Conservation (phyloP, 2,888 invertebrate genomes). For the Alitta virens region DNA sequence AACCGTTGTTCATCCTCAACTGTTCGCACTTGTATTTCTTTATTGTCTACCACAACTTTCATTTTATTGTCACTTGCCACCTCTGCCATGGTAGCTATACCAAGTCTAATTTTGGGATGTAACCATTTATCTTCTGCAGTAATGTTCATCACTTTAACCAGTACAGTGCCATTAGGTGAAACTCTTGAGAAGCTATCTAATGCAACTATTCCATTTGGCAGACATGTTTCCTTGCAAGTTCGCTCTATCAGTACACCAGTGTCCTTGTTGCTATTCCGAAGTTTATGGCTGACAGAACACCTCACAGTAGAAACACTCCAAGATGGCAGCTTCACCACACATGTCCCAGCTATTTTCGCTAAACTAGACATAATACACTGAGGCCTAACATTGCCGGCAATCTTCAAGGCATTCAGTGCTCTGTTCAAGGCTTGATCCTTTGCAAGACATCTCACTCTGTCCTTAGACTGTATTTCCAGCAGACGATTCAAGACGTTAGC, state of each 20-base stretch:
- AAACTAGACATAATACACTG: not conserved
- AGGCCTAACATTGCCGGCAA: not conserved
- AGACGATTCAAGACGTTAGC: not conserved
- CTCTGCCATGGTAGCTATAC: not conserved
- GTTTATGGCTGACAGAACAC: not conserved
- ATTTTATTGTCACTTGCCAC: no score
- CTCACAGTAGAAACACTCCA: not conserved
- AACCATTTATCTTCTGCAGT: not conserved
- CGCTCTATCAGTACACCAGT: no score
- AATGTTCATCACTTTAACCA: not conserved
- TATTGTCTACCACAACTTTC: no score
- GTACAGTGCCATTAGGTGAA: not conserved
- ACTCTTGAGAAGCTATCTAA: not conserved
- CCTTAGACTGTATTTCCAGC: no score
- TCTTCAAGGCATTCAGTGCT: not conserved
- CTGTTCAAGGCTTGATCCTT: not conserved
- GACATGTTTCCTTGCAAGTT: no score
- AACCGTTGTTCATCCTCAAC: not conserved
- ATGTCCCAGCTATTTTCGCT: not conserved
- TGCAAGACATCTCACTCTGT: no score
- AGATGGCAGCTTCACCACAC: not conserved
- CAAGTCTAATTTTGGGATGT: not conserved
- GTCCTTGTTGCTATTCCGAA: no score
- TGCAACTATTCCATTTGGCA: not conserved
- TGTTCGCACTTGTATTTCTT: no score